Percentiles rank a stretch among this genome's conserved stretches.
Evolutionary conservation across 2,797 vertebrate genomes (phyloP).

Genomic region (Xiphophorus birchmanni): DNA sequence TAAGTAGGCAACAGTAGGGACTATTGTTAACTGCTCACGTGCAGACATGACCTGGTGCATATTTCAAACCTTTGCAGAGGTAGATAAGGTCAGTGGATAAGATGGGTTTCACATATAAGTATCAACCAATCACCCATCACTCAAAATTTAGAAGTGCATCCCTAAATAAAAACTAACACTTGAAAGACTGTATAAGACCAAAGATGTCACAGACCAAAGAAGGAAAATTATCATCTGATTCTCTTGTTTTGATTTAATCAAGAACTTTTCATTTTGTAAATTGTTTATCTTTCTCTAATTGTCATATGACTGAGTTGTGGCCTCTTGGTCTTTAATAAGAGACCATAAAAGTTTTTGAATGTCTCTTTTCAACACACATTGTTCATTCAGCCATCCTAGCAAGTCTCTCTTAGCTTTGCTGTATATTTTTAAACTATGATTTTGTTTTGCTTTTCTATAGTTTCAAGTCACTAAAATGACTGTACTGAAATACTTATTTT

Average conservation of each 20-base stretch:
- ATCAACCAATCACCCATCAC: neutral
- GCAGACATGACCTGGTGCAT: neutral
- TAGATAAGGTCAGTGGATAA: neutral
- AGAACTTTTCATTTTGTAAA: neutral
- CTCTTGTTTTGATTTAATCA: neutral
- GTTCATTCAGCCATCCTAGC: neutral
- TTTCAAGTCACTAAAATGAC: neutral
- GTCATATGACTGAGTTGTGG: neutral
- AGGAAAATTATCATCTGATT: neutral
- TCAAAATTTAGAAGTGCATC: too few species aligned
- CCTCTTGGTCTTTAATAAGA: neutral
- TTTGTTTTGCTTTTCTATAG: neutral
- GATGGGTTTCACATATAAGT: neutral
- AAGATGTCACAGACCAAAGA: neutral
- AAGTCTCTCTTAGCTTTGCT: neutral
- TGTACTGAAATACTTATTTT: neutral
- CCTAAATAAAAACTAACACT: neutral
- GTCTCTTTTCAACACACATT: neutral
- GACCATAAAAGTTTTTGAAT: neutral
- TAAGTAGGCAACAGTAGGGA: neutral
- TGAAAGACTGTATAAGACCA: neutral
- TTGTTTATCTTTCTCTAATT: neutral
- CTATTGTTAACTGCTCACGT: neutral
- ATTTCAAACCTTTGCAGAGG: neutral
- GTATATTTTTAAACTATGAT: neutral